phyloP scores from a whole-genome alignment of 2,888 invertebrate genomes.

The Caenorhabditis drosophilae region DNA sequence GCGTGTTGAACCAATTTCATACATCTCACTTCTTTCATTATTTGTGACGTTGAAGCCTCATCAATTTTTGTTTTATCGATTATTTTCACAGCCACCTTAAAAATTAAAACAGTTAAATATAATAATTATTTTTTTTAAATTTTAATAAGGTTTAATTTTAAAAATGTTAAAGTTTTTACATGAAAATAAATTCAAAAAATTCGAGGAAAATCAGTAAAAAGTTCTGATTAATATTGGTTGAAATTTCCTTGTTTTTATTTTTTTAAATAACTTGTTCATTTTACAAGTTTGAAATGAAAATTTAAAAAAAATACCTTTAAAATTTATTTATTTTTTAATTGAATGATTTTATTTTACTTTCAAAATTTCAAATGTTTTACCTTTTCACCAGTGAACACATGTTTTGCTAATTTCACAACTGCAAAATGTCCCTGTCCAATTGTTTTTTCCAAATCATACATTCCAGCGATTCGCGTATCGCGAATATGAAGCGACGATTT shows the following conservation, averaged over 20 bases:
- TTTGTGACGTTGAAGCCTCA: conserved; percentile 90
- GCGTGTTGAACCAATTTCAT: conserved; percentile 99
- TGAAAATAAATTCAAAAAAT: conserved; percentile 1
- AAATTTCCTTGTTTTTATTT: neutral
- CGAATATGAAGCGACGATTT: conserved; percentile 38
- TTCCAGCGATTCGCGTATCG: conserved; percentile 74
- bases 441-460: conserved; percentile 96
- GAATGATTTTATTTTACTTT: neutral
- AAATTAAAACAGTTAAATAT: too few species aligned
- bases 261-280: too few species aligned
- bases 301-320: neutral
- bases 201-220: neutral
- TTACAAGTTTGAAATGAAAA: too few species aligned
- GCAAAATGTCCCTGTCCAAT: conserved; percentile 98
- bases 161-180: neutral
- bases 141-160: neutral
- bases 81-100: conserved; percentile 76
- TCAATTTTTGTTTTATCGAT: conserved; percentile 98
- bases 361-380: conserved; percentile 77
- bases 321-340: neutral
- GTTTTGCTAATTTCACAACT: conserved; percentile 93
- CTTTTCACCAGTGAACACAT: conserved; percentile 98
- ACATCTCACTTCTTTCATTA: conserved; percentile 86
- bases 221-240: neutral
- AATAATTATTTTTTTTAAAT: too few species aligned